Base-by-base conservation (phyloP, 2,797 vertebrate species). In the Tapera naevia region DNA sequence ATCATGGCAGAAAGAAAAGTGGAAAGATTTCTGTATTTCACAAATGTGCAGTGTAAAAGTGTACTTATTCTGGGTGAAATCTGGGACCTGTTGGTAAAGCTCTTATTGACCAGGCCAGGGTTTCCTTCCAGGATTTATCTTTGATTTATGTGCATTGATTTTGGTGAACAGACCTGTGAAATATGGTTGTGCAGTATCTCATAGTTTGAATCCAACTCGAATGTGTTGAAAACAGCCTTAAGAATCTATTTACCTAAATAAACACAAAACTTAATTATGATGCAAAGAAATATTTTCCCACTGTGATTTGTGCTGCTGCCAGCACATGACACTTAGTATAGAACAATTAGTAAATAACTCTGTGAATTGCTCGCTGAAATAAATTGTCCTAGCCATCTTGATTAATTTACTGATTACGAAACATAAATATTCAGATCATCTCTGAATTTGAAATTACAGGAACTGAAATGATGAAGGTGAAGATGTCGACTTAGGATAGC, bases 371-470 rank as follows among this genome's bases (percentile, higher is more conserved):
- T 80, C 48, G 61, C 75, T 83, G 79, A 96, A 95, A 95, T 96
- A 97, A 95, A 94, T 95, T 93, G 66, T 90, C 62, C 64, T 76
- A 94, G 72, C 62, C 60, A 37, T 81, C 91, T 92, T 92, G 90
- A 94, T 96, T 93, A 93, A 95, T 94, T 94, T 93, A 88, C 89
- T 95, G 92, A 96, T 96, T 96, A 79, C 79, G 28, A 56, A 95
- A 86, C 78, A 80, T 97, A 94, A 96, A 95, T 94, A 96, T 96
- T 96, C 81, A 95, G 82, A 74, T 96, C 78, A 57, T 76, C 82
- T 70, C 69, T 92, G 88, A 91, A 79, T 95, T 84, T 83, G 82
- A 74, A 94, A 95, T 95, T 91, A 75, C 18, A 91, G 84, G 91
- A 92, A 53, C 35, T 86, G 57, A 66, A 80, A 73, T 87, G 48